These are phyloP conservation scores for Spatulosminthurus flaviceps DNA, from an alignment of 2,888 invertebrate species.

Conservation along the genomic window DNA sequence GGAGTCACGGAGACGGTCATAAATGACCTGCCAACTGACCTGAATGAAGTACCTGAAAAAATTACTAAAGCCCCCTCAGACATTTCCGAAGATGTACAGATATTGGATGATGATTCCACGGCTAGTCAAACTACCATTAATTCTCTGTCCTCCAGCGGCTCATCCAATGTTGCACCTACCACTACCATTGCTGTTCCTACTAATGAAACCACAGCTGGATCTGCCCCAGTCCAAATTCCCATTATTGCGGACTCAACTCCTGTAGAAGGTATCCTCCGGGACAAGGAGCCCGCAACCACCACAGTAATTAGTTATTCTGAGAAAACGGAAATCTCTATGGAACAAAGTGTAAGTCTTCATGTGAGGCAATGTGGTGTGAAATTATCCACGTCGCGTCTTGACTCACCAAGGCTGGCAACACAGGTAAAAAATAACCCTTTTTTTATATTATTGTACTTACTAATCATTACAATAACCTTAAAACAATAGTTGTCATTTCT, in stretches of 20 bases:
- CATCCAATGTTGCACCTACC: not conserved
- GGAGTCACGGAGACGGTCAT: not conserved
- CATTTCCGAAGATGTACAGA: too few relatives aligned
- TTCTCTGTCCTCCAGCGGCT: not conserved
- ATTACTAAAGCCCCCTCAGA: not conserved
- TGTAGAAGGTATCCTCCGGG: not conserved
- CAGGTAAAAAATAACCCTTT: conserved; percentile 26
- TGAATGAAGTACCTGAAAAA: not conserved
- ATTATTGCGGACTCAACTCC: not conserved
- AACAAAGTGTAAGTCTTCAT: conserved; percentile 43
- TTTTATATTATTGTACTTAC: too few relatives aligned
- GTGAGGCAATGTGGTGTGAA: conserved; percentile 47
- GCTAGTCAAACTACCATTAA: conserved; percentile 4
- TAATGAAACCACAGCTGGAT: not conserved
- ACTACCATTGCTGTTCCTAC: conserved; percentile 9
- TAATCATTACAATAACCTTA: too few relatives aligned
- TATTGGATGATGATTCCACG: not conserved
- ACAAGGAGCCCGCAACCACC: conserved; percentile 23
- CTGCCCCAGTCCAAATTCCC: not conserved
- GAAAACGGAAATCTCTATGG: conserved; percentile 46
- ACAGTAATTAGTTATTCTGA: conserved; percentile 46
- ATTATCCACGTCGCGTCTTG: conserved; percentile 27
- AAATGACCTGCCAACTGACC: not conserved
- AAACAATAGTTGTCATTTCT: too few relatives aligned
- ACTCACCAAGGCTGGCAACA: conserved; percentile 42